Base-by-base conservation (phyloP, 2,113 vertebrate genomes). In the Hydrolagus affinis region DNA sequence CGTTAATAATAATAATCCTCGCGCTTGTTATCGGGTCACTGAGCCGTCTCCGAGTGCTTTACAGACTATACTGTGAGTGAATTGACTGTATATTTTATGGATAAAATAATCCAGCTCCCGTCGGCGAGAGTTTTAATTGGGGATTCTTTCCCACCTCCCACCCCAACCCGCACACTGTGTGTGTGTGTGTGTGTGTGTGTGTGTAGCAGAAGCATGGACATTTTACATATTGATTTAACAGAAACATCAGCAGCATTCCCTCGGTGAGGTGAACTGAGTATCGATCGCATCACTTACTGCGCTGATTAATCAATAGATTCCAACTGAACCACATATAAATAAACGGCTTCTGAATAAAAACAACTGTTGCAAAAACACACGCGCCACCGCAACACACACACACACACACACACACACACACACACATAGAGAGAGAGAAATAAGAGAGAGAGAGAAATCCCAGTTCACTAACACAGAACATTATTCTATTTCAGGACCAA, bases 401-500 rank as follows among this genome's bases (percentile, higher is more conserved):
- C n/a, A n/a, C n/a, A n/a, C n/a, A n/a, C n/a, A n/a, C n/a, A n/a
- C n/a, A n/a, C n/a, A n/a, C n/a, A n/a, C n/a, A n/a, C n/a, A n/a
- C n/a, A n/a, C n/a, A n/a, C n/a, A n/a, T n/a, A n/a, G n/a, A n/a
- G n/a, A 44, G 6, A 44, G 44, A 44, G 44, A 44, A 44, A 44
- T n/a, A n/a, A n/a, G n/a, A 44, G 6, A 44, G 44, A 44, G 6
- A 44, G 44, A 44, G 6, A 44, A 44, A 44, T 44, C 2, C 23
- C 77, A 30, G 25, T 17, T 30, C 59, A 19, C 78, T 83, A 83
- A 83, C 59, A 14, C 57, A 6, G 15, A 28, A 17, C 14, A 83
- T 83, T 66, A 66, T 83, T 83, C 78, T n/a, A 12, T 83, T 83
- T 32, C 78, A 83, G 78, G 60, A 66, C 11, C 78, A 83, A 44